phyloP scores from a whole-genome alignment of 2,888 invertebrate species.

The Drosophila flavopinicola region DNA sequence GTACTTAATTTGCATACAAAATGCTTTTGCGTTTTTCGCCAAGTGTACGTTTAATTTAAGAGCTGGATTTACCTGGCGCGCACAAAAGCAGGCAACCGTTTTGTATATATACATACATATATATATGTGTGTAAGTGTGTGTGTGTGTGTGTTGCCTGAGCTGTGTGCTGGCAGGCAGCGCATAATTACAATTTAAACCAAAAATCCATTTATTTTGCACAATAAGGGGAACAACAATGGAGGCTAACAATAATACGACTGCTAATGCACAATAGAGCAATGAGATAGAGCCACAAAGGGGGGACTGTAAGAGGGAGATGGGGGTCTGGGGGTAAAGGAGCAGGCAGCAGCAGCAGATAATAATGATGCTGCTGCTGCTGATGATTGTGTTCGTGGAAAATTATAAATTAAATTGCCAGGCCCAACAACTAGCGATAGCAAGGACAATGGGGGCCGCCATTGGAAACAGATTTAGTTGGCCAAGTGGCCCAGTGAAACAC shows the following conservation, averaged over 20 bases:
- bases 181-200: slow-evolving; percentile 81
- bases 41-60: slow-evolving; percentile 39
- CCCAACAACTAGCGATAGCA: background rate
- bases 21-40: background rate
- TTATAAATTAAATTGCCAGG: slow-evolving; percentile 63
- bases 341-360: slow-evolving; percentile 9
- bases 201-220: slow-evolving; percentile 80
- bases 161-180: slow-evolving; percentile 35
- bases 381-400: slow-evolving; percentile 48
- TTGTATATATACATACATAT: slow-evolving; percentile 9
- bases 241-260: slow-evolving; percentile 68
- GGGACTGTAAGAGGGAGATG: background rate
- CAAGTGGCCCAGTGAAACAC: slow-evolving; percentile 52
- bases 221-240: slow-evolving; percentile 75
- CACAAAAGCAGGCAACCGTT: slow-evolving; percentile 58
- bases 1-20: too few relatives aligned
- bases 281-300: background rate
- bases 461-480: slow-evolving; percentile 49
- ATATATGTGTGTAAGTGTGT: slow-evolving; percentile 1
- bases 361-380: slow-evolving; percentile 27
- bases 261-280: slow-evolving; percentile 59
- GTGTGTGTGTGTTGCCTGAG: slow-evolving; percentile 18
- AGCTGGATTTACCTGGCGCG: slow-evolving; percentile 43
- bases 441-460: slow-evolving; percentile 26
- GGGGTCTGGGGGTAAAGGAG: background rate